Evolutionary conservation across 2,888 invertebrate species (phyloP).

Genomic region (Meandrusa payeni): DNA sequence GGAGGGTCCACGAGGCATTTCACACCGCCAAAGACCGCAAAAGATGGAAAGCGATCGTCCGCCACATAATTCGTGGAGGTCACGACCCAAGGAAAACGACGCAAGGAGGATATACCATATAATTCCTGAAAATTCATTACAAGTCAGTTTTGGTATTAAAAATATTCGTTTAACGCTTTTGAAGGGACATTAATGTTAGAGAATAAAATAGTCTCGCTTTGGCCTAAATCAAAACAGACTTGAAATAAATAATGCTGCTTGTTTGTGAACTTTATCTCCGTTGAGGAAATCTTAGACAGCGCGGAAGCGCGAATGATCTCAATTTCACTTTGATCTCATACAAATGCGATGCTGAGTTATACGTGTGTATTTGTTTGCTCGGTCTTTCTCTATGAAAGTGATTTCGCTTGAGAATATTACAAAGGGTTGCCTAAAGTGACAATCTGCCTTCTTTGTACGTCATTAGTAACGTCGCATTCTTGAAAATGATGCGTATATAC

Average conservation of each 20-base stretch:
- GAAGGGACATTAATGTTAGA: too few species aligned
- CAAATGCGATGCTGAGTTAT: slow-evolving; percentile 35
- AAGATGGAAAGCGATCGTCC: too few species aligned
- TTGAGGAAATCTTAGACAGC: slow-evolving; percentile 42
- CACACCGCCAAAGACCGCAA: too few species aligned
- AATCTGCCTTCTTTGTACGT: background rate
- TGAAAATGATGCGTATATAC: too few species aligned
- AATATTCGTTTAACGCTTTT: too few species aligned
- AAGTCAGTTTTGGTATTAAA: too few species aligned
- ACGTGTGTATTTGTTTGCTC: slow-evolving; percentile 17
- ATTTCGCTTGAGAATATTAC: slow-evolving; percentile 11
- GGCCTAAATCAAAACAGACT: slow-evolving; percentile 22
- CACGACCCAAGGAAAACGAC: too few species aligned
- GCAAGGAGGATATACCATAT: too few species aligned
- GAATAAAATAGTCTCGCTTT: too few species aligned
- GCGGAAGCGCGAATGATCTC: slow-evolving; percentile 46
- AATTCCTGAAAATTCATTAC: too few species aligned
- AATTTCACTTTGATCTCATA: slow-evolving; percentile 53
- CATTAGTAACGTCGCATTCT: background rate
- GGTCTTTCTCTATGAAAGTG: slow-evolving; percentile 15
- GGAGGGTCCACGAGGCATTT: too few species aligned
- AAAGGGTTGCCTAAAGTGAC: slow-evolving; percentile 10
- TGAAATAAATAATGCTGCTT: slow-evolving; percentile 20
- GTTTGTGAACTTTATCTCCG: slow-evolving; percentile 38
- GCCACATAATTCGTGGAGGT: too few species aligned